Evolutionary conservation across 2,888 invertebrate genomes (phyloP), one percentile per base, ranked within the genome.

Genomic region (Hirtodrosophila confusa): DNA sequence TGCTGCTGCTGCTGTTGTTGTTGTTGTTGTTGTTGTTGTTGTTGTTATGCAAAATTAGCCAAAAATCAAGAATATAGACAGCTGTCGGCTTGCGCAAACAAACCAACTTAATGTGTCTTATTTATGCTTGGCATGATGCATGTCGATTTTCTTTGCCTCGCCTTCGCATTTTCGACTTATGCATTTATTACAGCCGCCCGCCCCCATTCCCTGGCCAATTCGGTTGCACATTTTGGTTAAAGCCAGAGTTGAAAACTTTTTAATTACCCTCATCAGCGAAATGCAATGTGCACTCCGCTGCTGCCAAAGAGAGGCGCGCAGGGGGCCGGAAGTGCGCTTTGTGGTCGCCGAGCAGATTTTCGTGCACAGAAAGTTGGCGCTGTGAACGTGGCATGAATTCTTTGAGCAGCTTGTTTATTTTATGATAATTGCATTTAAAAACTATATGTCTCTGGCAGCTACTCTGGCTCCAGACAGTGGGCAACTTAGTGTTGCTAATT

Each of bases 191-290:
- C 41, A 44, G 43, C 45, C 36, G 8, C 17, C 17, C 29, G 44
- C 39, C 12, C 7, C 4, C 45, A 41, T 37, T 44, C 37, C 39
- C 47, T 56, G 31, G 24, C 12, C 63, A 43, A 58, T 58, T 70
- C 61, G 64, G 50, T 61, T 78, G 78, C 77, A 70, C 67, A 62
- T 69, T 78, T 69, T 36, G 72, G 66, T 51, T 48, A 29, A 44
- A 44, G 27, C 11, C 40, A n/a, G 56, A 23, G 51, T 55, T 58
- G 27, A 55, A 80, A 85, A 85, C 72, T 88, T 85, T 88, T 88
- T 88, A 85, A 85, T 85, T 85, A 85, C 88, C 87, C 85, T 76
- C 85, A 85, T 88, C 85, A 86, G 78, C 84, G 66, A 83, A 86
- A 70, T 73, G 73, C 78, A 79, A 57, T 69, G 70, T 68, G 57